These are phyloP conservation scores for Psittacara wagleri DNA, from an alignment of 2,113 vertebrate genomes.

Conservation along the genomic window DNA sequence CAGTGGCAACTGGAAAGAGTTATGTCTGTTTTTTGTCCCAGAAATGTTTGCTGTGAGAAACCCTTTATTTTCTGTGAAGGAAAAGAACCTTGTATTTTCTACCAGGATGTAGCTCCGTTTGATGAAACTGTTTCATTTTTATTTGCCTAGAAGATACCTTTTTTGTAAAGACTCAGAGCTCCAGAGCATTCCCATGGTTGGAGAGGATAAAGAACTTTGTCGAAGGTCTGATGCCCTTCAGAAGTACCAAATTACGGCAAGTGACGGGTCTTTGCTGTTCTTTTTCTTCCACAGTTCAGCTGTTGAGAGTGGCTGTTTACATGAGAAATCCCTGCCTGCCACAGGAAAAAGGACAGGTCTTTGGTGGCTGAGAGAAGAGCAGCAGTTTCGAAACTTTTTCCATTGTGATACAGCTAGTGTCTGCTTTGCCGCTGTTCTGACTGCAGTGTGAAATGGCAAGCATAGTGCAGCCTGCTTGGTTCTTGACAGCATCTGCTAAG, in stretches of 20 bases:
- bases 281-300: background rate
- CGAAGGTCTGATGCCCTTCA: accelerated
- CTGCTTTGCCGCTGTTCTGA: background rate
- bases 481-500: background rate
- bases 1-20: background rate
- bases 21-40: background rate
- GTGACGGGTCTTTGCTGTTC: background rate
- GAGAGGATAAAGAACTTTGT: background rate
- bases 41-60: background rate
- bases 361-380: background rate
- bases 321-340: background rate
- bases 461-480: background rate
- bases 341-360: background rate
- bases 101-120: background rate
- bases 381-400: background rate
- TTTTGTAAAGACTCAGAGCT: background rate
- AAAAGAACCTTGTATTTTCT: background rate
- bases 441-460: background rate
- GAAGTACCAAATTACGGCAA: background rate
- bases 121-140: background rate
- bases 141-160: background rate
- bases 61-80: background rate
- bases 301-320: background rate
- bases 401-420: background rate
- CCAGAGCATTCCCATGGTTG: background rate